phyloP scores from a whole-genome alignment of 64 coral and sea anemone species.

The Dendrophyllia cribrosa region DNA sequence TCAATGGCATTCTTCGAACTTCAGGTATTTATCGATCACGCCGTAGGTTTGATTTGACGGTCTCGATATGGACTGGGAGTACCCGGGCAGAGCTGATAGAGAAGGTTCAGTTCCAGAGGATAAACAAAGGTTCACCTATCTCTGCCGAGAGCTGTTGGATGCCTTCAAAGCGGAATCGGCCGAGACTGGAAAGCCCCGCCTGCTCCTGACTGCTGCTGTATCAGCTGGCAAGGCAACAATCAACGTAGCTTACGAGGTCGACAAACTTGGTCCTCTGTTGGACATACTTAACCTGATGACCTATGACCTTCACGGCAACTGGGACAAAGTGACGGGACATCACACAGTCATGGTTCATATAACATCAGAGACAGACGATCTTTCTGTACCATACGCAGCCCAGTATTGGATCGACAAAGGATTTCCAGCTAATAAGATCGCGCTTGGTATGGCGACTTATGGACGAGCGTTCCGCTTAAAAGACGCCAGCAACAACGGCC shows the following conservation, averaged over 20 bases:
- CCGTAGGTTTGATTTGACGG: slow-evolving; percentile 70
- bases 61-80: slow-evolving; percentile 88
- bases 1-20: background rate
- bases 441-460: slow-evolving; percentile 52
- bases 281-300: slow-evolving; percentile 67
- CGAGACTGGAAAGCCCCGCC: slow-evolving; percentile 3
- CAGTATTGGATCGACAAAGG: slow-evolving; percentile 73
- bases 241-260: slow-evolving; percentile 42
- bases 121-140: slow-evolving; percentile 69
- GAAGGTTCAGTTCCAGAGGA: slow-evolving; percentile 65
- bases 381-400: slow-evolving; percentile 35
- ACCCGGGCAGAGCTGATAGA: slow-evolving; percentile 14
- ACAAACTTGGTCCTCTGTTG: slow-evolving; percentile 6
- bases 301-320: slow-evolving; percentile 54
- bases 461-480: slow-evolving; percentile 55
- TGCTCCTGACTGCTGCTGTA: slow-evolving; percentile 56
- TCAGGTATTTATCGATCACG: slow-evolving; percentile 72
- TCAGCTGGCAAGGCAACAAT: slow-evolving; percentile 11
- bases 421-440: slow-evolving; percentile 70
- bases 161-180: slow-evolving; percentile 55
- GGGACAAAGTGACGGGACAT: slow-evolving; percentile 57
- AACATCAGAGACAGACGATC: slow-evolving; percentile 12
- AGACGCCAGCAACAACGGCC: background rate
- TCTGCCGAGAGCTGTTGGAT: slow-evolving; percentile 70
- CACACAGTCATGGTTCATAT: slow-evolving; percentile 56